Conservation (phyloP, 1,140 invertebrate genomes). For the Drosophila watanabei region DNA sequence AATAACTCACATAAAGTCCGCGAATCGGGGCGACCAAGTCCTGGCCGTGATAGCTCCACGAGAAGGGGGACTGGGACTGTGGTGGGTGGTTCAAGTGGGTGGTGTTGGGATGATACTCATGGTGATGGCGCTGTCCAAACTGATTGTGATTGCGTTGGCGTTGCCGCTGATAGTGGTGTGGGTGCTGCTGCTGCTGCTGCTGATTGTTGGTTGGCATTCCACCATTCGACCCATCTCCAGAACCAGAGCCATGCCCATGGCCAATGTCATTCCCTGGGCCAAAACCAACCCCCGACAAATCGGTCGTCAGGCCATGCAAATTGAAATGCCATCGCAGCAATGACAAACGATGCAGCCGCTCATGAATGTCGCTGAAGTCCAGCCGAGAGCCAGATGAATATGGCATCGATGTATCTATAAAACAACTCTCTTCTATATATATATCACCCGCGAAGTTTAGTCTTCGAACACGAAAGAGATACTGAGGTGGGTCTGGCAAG, state of each 20-base stretch:
- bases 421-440: not conserved
- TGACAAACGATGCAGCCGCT: constrained; percentile 48
- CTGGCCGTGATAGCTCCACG: constrained; percentile 43
- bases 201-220: constrained; percentile 28
- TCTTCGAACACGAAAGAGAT: constrained; percentile 30
- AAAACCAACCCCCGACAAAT: constrained; percentile 16
- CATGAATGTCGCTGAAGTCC: constrained; percentile 33
- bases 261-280: not conserved
- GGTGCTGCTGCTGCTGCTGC: too few species aligned
- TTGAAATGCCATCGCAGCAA: constrained; percentile 67
- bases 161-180: constrained; percentile 6
- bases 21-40: constrained; percentile 40
- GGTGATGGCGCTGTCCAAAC: constrained; percentile 35
- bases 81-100: not conserved
- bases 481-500: constrained; percentile 7
- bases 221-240: not conserved
- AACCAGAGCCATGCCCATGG: not conserved
- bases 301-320: constrained; percentile 44
- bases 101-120: constrained; percentile 13
- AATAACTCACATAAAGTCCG: constrained; percentile 69
- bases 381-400: constrained; percentile 18
- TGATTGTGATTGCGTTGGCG: constrained; percentile 53
- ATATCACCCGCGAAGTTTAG: constrained; percentile 15
- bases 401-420: constrained; percentile 27
- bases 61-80: not conserved